A percentile compares a stretch with the other conserved stretches of the same genome.
Evolutionary conservation across 1,140 invertebrate genomes (phyloP).

Genomic region (Megathymus violae): DNA sequence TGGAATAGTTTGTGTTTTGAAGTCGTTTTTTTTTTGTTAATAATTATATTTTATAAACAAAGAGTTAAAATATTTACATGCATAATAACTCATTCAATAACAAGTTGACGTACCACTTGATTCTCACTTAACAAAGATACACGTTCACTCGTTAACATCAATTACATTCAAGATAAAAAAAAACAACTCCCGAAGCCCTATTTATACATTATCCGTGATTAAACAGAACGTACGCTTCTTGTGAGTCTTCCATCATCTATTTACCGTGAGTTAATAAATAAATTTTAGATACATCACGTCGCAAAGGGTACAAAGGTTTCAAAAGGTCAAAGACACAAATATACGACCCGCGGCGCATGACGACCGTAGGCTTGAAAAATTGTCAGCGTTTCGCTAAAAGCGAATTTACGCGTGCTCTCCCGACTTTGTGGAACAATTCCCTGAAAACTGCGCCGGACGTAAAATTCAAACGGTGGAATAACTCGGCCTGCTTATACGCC

Average conservation of each 20-base stretch:
- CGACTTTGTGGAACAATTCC: slow-evolving; percentile 10
- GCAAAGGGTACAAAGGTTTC: slow-evolving; percentile 12
- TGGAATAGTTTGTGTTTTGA: too few relatives aligned
- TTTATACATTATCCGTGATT: slow-evolving; percentile 6
- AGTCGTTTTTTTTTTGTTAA: too few relatives aligned
- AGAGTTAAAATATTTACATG: too few relatives aligned
- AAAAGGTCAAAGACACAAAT: slow-evolving; percentile 25
- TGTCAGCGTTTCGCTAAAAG: slow-evolving; percentile 2
- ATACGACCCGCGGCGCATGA: slow-evolving; percentile 9
- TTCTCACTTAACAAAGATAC: neutral
- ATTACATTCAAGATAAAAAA: neutral
- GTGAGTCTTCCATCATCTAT: slow-evolving; percentile 9
- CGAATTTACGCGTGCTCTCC: slow-evolving; percentile 2
- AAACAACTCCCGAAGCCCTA: neutral
- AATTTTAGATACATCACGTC: slow-evolving; percentile 14
- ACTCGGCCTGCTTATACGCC: slow-evolving; percentile 8
- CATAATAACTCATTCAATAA: neutral
- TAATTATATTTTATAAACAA: too few relatives aligned
- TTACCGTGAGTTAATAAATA: slow-evolving; percentile 21
- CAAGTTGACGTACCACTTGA: neutral
- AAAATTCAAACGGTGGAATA: slow-evolving; percentile 22
- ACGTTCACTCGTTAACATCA: neutral
- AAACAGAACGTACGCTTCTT: neutral
- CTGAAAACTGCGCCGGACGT: neutral
- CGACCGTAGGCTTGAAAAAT: slow-evolving; percentile 8